phyloP scores from a whole-genome alignment of 1,140 invertebrate genomes.

The Pseudomyrmex flavicornis region DNA sequence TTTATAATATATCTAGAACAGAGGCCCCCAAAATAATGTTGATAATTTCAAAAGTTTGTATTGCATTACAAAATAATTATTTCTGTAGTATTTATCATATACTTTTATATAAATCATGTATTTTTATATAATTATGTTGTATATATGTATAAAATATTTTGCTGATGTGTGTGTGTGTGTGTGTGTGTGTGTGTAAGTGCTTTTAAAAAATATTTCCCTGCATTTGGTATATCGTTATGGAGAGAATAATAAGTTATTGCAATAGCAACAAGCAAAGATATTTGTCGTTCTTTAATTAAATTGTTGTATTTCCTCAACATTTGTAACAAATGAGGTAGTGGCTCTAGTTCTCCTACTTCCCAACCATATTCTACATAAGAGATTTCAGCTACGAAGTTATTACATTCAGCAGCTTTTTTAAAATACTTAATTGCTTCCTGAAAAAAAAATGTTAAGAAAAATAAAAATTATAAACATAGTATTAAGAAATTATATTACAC shows the following conservation, averaged over 20 bases:
- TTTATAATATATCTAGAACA: slow-evolving; percentile 9
- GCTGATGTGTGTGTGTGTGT: neutral
- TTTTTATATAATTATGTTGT: neutral
- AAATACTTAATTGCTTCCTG: slow-evolving; percentile 33
- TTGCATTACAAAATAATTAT: neutral
- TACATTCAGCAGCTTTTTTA: slow-evolving; percentile 24
- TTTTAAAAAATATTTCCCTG: slow-evolving; percentile 36
- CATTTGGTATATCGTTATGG: neutral
- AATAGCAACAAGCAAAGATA: neutral
- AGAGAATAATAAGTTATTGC: slow-evolving; percentile 13
- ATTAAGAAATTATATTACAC: neutral
- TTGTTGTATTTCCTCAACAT: slow-evolving; percentile 31
- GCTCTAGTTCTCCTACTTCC: slow-evolving; percentile 16
- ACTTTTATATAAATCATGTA: neutral
- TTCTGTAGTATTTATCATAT: neutral
- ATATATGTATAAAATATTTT: neutral
- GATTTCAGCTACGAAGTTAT: slow-evolving; percentile 29
- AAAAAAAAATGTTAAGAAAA: neutral
- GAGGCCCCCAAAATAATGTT: neutral
- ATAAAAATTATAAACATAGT: neutral
- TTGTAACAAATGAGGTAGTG: slow-evolving; percentile 23
- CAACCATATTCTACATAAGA: slow-evolving; percentile 28
- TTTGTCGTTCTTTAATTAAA: neutral
- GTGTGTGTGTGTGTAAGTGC: neutral
- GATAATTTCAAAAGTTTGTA: neutral